Percentiles rank a stretch among this genome's conserved stretches.
Conservation (phyloP, 2,888 invertebrate genomes). For the Encarsia formosa region DNA sequence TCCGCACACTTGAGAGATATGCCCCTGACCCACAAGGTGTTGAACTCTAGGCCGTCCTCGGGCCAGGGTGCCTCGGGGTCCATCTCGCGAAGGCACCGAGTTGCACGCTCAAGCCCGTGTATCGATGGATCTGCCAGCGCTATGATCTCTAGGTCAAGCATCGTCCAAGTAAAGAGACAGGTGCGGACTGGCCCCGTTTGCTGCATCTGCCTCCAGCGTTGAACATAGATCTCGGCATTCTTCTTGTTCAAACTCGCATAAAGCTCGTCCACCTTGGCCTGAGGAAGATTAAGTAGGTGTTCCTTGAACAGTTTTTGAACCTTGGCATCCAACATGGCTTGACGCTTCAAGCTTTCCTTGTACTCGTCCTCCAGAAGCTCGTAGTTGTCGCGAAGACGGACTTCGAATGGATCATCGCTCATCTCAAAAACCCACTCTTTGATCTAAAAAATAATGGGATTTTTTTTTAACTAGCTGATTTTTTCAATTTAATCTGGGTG, state of each 20-base stretch:
- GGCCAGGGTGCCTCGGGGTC: conserved; percentile 91
- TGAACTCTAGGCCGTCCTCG: conserved; percentile 82
- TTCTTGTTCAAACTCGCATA: conserved; percentile 82
- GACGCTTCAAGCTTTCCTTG: conserved; percentile 85
- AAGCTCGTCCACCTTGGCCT: conserved; percentile 83
- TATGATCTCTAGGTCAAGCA: conserved; percentile 67
- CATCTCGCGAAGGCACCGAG: conserved; percentile 70
- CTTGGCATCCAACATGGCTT: conserved; percentile 84
- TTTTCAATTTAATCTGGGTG: no score
- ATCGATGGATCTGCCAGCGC: conserved; percentile 84
- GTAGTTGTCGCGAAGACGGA: conserved; percentile 91
- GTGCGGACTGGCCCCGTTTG: conserved; percentile 61
- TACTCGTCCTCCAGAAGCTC: conserved; percentile 93
- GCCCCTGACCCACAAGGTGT: conserved; percentile 88
- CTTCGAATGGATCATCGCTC: conserved; percentile 97
- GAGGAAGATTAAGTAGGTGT: conserved; percentile 77
- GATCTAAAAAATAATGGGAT: conserved; percentile 56
- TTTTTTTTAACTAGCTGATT: no score
- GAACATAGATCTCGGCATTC: conserved; percentile 94
- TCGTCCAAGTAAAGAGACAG: conserved; percentile 81
- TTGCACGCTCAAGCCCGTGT: conserved; percentile 75
- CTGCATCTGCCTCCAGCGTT: conserved; percentile 75
- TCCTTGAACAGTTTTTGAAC: conserved; percentile 78
- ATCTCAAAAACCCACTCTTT: conserved; percentile 87
- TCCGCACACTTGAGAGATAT: conserved; percentile 76